Percentiles rank a stretch among this genome's conserved stretches.
phyloP scores from a whole-genome alignment of 2,797 vertebrate species.

The Cercopithecus mitis region DNA sequence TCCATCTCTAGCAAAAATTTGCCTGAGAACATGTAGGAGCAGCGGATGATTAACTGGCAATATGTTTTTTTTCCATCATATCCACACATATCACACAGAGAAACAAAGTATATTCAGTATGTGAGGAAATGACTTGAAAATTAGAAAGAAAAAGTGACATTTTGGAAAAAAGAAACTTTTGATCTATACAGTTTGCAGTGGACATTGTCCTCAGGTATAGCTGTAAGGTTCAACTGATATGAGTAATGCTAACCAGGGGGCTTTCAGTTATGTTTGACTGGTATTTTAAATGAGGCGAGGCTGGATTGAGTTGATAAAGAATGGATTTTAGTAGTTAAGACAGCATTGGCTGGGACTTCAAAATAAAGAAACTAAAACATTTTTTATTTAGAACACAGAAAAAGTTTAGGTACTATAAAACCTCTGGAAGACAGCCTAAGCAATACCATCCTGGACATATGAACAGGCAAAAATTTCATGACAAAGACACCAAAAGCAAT shows the following conservation, averaged over 20 bases:
- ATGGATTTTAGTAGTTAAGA: not conserved
- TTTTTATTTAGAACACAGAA: not conserved
- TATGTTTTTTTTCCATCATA: not conserved
- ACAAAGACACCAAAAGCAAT: too few relatives aligned
- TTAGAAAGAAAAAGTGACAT: not conserved
- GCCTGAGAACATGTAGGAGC: not conserved
- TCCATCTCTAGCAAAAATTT: not conserved
- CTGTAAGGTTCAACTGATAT: not conserved
- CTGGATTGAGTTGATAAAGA: not conserved
- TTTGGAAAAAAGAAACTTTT: not conserved
- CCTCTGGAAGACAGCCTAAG: too few relatives aligned
- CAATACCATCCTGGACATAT: too few relatives aligned
- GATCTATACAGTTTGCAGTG: not conserved
- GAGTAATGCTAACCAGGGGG: not conserved
- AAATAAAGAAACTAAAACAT: not conserved
- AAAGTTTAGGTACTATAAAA: not conserved
- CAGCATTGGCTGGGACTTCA: not conserved
- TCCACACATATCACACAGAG: not conserved
- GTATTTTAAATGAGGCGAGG: not conserved
- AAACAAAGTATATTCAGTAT: not conserved
- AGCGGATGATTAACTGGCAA: not conserved
- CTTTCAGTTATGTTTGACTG: not conserved
- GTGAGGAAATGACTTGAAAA: not conserved
- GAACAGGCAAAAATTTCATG: too few relatives aligned
- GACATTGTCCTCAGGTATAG: not conserved